Conservation (phyloP, 2,888 invertebrate species). For the Fissipunctia ypsillon region DNA sequence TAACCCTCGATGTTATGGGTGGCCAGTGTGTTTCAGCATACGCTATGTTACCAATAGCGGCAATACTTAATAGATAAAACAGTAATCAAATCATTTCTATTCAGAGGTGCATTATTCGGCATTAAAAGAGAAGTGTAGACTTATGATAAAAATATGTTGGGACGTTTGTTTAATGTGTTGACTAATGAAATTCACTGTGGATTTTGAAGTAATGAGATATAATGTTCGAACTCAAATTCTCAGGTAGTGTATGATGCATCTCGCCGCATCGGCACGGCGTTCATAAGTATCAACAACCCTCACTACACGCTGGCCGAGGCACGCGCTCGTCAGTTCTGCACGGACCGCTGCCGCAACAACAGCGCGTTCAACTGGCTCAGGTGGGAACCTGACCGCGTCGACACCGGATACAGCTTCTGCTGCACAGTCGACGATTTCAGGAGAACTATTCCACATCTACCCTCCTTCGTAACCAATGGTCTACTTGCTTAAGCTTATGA, state of each 20-base stretch:
- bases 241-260: slow-evolving; percentile 90
- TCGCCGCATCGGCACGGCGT: slow-evolving; percentile 89
- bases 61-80: background rate
- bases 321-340: slow-evolving; percentile 86
- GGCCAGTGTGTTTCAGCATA: background rate
- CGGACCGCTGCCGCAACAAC: slow-evolving; percentile 90
- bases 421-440: slow-evolving; percentile 91
- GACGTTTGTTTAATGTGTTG: background rate
- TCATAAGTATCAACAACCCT: slow-evolving; percentile 92
- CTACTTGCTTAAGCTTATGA: slow-evolving; percentile 73
- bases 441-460: slow-evolving; percentile 88
- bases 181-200: too few relatives aligned
- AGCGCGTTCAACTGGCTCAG: slow-evolving; percentile 90
- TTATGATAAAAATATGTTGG: background rate
- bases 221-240: background rate
- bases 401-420: slow-evolving; percentile 91
- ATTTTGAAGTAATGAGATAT: background rate
- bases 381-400: slow-evolving; percentile 89
- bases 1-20: background rate
- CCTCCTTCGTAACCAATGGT: slow-evolving; percentile 86
- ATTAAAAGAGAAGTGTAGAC: background rate
- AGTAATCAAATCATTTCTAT: background rate
- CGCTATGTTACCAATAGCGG: background rate
- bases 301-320: slow-evolving; percentile 84
- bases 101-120: background rate